phyloP scores from a whole-genome alignment of 2,797 vertebrate genomes.

The Parambassis ranga region DNA sequence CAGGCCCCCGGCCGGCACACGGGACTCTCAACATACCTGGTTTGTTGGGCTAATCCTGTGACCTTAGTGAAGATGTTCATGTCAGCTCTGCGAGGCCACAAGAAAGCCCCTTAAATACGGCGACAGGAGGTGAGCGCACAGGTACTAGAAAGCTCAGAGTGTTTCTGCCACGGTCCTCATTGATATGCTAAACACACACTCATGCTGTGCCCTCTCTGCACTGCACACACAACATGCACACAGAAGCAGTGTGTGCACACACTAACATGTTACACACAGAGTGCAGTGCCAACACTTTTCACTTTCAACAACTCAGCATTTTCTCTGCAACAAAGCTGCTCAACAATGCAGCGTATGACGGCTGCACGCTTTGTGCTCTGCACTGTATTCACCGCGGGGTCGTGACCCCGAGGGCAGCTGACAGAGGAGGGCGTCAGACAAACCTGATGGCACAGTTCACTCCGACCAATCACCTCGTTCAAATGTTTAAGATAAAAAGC shows the following conservation, averaged over 20 bases:
- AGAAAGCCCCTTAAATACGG: conserved; percentile 80
- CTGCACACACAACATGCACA: conserved; percentile 1
- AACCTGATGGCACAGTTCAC: too few species aligned
- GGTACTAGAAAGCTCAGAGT: conserved; percentile 75
- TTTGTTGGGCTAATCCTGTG: conserved; percentile 82
- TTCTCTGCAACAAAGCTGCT: conserved; percentile 48
- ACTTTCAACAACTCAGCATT: conserved; percentile 70
- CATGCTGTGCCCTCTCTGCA: neutral
- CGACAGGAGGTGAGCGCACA: conserved; percentile 45
- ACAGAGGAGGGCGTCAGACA: too few species aligned
- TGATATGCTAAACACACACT: conserved; percentile 80
- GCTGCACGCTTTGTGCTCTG: conserved; percentile 33
- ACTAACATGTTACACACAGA: conserved; percentile 39
- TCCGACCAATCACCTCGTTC: too few species aligned
- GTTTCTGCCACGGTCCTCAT: conserved; percentile 69
- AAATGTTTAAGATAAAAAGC: too few species aligned
- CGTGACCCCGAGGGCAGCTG: too few species aligned
- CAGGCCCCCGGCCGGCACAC: neutral
- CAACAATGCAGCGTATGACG: conserved; percentile 39
- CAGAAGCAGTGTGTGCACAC: conserved; percentile 11
- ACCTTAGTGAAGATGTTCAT: conserved; percentile 86
- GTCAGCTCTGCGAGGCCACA: conserved; percentile 76
- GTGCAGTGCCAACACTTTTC: conserved; percentile 74
- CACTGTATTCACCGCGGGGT: too few species aligned
- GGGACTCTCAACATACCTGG: conserved; percentile 76